Evolutionary conservation across 1,140 invertebrate species (phyloP).

Genomic region (Myzus persicae): DNA sequence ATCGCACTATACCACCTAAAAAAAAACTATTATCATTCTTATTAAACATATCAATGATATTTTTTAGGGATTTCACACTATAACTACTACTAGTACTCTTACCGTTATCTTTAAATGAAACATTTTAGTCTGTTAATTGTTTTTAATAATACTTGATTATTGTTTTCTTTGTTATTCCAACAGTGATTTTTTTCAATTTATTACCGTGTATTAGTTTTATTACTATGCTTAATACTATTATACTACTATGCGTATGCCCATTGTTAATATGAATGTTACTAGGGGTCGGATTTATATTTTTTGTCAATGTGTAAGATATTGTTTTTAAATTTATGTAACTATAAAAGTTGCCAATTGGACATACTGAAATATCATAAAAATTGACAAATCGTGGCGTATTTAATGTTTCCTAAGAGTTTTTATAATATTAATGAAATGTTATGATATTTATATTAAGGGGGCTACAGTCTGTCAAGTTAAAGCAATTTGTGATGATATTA

Average conservation of each 20-base stretch:
- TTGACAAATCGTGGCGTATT: not conserved
- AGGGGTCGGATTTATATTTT: not conserved
- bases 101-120: not conserved
- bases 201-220: not conserved
- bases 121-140: not conserved
- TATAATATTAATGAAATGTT: not conserved
- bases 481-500: too few species aligned
- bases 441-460: too few species aligned
- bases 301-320: not conserved
- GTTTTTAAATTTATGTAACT: not conserved
- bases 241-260: not conserved
- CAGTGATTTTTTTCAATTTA: not conserved
- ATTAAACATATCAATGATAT: not conserved
- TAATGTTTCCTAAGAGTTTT: not conserved
- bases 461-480: too few species aligned
- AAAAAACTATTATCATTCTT: not conserved
- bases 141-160: not conserved
- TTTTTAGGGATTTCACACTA: not conserved
- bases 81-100: not conserved
- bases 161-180: not conserved
- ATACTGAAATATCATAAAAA: not conserved
- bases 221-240: too few species aligned
- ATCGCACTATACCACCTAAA: not conserved
- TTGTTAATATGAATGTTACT: not conserved
- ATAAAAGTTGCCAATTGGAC: not conserved